Base-by-base conservation (phyloP, 1,140 invertebrate species). In the Asobara japonica region DNA sequence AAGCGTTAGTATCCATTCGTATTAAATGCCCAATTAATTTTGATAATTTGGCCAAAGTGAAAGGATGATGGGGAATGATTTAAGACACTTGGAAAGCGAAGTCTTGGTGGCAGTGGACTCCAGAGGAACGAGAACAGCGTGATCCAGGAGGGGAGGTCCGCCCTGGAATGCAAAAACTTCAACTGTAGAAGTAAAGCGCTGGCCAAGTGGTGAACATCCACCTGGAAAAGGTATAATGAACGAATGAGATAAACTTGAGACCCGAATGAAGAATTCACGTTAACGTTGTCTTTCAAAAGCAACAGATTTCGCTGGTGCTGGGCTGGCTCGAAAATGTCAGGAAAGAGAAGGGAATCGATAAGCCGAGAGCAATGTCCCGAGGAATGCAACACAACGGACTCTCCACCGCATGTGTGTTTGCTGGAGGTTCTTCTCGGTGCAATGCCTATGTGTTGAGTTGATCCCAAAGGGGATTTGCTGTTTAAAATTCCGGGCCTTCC, bases 321-420 rank as follows among this genome's bases (percentile, higher is more conserved):
- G 69, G 41, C 56, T 68, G 66, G 72, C 73, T 74, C 65, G 64
- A 71, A 74, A 71, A 74, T 74, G 73, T 70, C 69, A 71, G 69
- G 69, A 68, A 62, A 71, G 69, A 68, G 65, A 74, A 69, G 70
- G 74, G 70, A 69, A 67, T 71, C 64, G 73, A 69, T 66, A 69
- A 72, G 74, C 67, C 31, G 66, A 74, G 69, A 74, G 70, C 70
- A 71, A 72, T 68, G 48, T 66, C 65, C 51, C 69, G 41, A 68
- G 73, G 73, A 74, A 74, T 74, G 73, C 69, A 70, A 61, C 73
- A 56, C 51, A 65, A 65, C 41, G 69, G 69, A 38, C 61, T 69
- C 65, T 27, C 61, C 64, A 25, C 10, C 20, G 22, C 51, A 27
- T 56, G 51, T 56, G 25, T 56, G 48, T 60, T 36, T 56, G 30